Evolutionary conservation across 2,113 vertebrate genomes (phyloP), one percentile per base, ranked within the genome.

Genomic region (Elephantulus edwardii): DNA sequence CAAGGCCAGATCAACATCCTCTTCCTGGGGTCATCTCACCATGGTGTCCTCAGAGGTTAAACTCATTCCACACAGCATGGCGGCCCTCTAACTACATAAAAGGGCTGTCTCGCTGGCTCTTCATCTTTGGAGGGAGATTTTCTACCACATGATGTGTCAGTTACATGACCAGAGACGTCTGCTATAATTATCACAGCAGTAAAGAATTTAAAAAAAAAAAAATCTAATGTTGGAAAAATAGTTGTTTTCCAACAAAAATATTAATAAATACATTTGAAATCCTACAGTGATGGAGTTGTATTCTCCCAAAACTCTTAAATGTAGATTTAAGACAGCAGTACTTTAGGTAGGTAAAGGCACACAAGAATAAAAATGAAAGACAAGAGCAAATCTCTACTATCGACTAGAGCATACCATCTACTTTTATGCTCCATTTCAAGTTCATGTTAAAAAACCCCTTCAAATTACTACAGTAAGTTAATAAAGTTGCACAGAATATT

Each of bases 191-290:
- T 91, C 83, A 60, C 84, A 91, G 68, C 60, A 54, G 60, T n/a
- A 90, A 92, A 94, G 89, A 75, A n/a, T 60, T 88, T 40, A 28
- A 46, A 95, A 95, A 19, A 87, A 35, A 28, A 46, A 95, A 95
- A 19, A 87, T 38, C 68, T 58, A 62, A 88, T 93, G 6, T 83
- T 72, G 92, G 82, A 90, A 81, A 96, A 85, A 52, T 89, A 60
- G 10, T 19, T 93, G 80, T 50, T 86, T 76, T 86, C 42, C 58
- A 92, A 92, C 33, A 71, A 68, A 91, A n/a, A 92, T 71, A 71
- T 58, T 90, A 44, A 82, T 84, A 84, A 80, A 78, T 74, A 52
- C 2, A 68, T 86, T 79, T 83, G 64, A 91, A 89, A 95, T 78
- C 30, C 62, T 71, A 62, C n/a, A 28, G 26, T 62, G 26, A 86